Percentiles rank a stretch among this genome's conserved stretches.
These are phyloP conservation scores for Cyprinus carpio DNA, from an alignment of 2,113 vertebrate species.

Conservation along the genomic window DNA sequence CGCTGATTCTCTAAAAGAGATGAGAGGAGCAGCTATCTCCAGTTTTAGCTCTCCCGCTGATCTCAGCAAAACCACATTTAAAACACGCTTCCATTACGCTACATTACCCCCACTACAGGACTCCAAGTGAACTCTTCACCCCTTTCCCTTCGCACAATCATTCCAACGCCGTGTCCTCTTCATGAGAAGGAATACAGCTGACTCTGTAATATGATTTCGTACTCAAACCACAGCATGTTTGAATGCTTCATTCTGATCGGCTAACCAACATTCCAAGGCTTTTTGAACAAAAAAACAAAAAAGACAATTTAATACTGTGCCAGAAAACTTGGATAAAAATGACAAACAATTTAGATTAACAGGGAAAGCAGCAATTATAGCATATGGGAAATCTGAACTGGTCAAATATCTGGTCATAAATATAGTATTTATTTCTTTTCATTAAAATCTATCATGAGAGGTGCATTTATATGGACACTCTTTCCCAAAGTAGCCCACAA, in stretches of 20 bases:
- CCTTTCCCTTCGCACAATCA: background rate
- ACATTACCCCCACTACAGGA: slow-evolving; percentile 30
- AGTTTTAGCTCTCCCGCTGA: slow-evolving; percentile 56
- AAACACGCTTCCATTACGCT: slow-evolving; percentile 30
- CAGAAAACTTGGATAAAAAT: background rate
- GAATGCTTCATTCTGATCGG: background rate
- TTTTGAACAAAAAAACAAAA: background rate
- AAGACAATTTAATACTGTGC: background rate
- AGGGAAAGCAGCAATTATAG: background rate
- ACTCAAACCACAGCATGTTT: background rate
- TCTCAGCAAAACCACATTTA: slow-evolving; percentile 64
- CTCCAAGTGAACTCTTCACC: slow-evolving; percentile 13
- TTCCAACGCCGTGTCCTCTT: background rate
- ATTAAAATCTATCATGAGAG: background rate
- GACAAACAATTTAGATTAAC: background rate
- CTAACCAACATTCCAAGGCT: background rate
- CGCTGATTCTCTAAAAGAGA: slow-evolving; percentile 11
- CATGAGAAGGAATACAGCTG: slow-evolving; percentile 21
- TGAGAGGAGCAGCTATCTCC: slow-evolving; percentile 24
- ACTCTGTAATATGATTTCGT: background rate
- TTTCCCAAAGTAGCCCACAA: background rate
- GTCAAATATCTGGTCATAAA: slow-evolving; percentile 2
- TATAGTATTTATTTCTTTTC: background rate
- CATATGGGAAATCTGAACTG: background rate
- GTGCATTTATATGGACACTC: background rate